A percentile compares a stretch with the other conserved stretches of the same genome.
phyloP scores from a whole-genome alignment of 2,888 invertebrate species.

The Deilephila porcellus region DNA sequence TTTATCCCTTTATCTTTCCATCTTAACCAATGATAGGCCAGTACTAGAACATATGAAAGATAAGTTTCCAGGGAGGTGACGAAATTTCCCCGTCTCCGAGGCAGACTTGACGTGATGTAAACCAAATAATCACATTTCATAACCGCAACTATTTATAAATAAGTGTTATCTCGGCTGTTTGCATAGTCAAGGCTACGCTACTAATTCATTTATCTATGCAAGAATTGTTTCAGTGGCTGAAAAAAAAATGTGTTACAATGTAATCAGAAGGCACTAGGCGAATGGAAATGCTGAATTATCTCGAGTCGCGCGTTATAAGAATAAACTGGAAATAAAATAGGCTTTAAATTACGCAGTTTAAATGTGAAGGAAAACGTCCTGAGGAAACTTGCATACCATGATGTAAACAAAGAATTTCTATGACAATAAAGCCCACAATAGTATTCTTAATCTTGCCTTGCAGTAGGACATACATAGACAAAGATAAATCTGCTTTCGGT shows the following conservation, averaged over 20 bases:
- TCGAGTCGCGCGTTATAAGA: neutral
- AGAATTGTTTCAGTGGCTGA: slow-evolving; percentile 11
- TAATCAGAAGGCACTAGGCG: slow-evolving; percentile 37
- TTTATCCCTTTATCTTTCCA: no score
- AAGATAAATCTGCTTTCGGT: no score
- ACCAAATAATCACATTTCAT: slow-evolving; percentile 19
- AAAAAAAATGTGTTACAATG: slow-evolving; percentile 26
- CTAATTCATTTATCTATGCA: slow-evolving; percentile 21
- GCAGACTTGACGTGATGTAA: slow-evolving; percentile 12
- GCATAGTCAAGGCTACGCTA: slow-evolving; percentile 18
- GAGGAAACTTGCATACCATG: no score
- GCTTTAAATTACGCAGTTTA: no score
- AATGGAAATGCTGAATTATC: slow-evolving; percentile 27
- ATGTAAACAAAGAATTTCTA: no score
- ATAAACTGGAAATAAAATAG: no score
- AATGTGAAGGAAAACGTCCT: no score
- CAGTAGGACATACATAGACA: no score
- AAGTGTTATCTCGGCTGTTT: slow-evolving; percentile 9
- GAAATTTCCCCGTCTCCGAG: neutral
- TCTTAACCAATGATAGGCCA: no score
- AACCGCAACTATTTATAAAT: slow-evolving; percentile 22
- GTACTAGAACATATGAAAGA: no score
- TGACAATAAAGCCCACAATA: no score
- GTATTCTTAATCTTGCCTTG: no score
- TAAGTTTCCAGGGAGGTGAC: neutral